A percentile compares a stretch with the other conserved stretches of the same genome.
These are phyloP conservation scores for Emydoidea blandingii DNA, from an alignment of 2,797 vertebrate genomes.

Conservation along the genomic window DNA sequence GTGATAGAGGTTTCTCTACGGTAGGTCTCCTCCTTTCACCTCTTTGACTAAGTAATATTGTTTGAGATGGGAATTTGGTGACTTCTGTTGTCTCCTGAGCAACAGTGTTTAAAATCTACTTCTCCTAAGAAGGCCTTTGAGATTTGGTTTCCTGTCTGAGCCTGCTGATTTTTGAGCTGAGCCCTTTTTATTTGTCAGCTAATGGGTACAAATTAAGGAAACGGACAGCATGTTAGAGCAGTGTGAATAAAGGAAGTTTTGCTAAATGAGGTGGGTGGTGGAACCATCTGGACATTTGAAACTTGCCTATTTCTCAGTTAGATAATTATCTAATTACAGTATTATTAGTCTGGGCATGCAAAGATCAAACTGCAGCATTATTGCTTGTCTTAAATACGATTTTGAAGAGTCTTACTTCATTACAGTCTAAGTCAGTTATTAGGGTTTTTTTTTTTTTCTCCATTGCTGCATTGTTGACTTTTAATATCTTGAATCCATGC, in stretches of 20 bases:
- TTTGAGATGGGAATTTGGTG: conserved; percentile 16
- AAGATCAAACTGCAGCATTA: conserved; percentile 54
- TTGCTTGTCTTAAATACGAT: conserved; percentile 36
- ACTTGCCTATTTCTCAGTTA: conserved; percentile 74
- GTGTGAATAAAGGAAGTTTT: conserved; percentile 74
- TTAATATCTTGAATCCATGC: neutral
- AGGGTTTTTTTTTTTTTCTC: neutral
- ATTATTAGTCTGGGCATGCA: conserved; percentile 46
- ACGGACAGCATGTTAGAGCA: conserved; percentile 67
- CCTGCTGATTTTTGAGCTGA: conserved; percentile 70
- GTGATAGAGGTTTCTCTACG: conserved; percentile 48
- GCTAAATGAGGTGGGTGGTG: conserved; percentile 74
- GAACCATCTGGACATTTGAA: conserved; percentile 78
- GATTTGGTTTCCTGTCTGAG: conserved; percentile 68
- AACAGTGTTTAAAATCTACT: conserved; percentile 68
- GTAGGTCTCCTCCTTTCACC: conserved; percentile 47
- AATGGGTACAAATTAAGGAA: conserved; percentile 77
- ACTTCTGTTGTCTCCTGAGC: conserved; percentile 65
- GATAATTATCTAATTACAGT: conserved; percentile 74
- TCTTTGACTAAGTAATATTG: conserved; percentile 42
- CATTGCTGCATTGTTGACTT: neutral
- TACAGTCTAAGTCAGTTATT: neutral
- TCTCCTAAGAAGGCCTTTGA: conserved; percentile 51
- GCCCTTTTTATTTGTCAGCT: conserved; percentile 64
- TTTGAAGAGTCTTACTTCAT: neutral